These are phyloP conservation scores for Rhynchophorus ferrugineus DNA, from an alignment of 1,140 invertebrate genomes.

Conservation along the genomic window DNA sequence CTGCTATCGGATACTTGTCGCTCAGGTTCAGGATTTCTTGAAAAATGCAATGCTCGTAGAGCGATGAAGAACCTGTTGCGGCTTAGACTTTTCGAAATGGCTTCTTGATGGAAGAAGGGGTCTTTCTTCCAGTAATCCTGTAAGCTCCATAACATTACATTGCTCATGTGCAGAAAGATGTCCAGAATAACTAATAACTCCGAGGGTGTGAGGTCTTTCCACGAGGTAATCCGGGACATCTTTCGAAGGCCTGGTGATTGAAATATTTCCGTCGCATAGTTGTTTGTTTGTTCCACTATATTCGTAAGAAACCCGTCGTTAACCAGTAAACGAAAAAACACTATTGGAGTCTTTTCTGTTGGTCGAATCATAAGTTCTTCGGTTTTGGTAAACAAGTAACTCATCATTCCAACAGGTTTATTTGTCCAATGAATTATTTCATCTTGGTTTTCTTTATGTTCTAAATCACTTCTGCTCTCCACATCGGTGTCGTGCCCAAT, in stretches of 20 bases:
- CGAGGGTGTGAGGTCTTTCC: neutral
- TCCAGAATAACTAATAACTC: constrained; percentile 7
- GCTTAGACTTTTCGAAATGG: constrained; percentile 5
- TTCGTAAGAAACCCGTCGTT: constrained; percentile 2
- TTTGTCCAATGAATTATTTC: no score
- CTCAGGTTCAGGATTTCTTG: constrained; percentile 4
- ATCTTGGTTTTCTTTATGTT: no score
- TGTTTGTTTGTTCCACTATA: constrained; percentile 3
- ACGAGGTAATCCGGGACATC: neutral
- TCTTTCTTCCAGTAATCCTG: constrained; percentile 9
- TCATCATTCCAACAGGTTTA: no score
- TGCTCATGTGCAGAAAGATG: constrained; percentile 6
- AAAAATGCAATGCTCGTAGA: constrained; percentile 10
- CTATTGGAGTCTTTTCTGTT: neutral
- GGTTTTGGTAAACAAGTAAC: no score
- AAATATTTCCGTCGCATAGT: constrained; percentile 4
- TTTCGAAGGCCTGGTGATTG: neutral
- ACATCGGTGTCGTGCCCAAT: no score
- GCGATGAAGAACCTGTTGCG: constrained; percentile 13
- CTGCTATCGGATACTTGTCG: neutral
- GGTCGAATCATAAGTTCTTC: neutral
- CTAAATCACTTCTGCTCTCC: no score
- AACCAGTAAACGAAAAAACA: neutral
- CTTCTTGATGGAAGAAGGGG: constrained; percentile 3
- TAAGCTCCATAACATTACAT: neutral